Evolutionary conservation across 92 coral and sea anemone genomes (phyloP).

Genomic region (Meandrina meandrites): DNA sequence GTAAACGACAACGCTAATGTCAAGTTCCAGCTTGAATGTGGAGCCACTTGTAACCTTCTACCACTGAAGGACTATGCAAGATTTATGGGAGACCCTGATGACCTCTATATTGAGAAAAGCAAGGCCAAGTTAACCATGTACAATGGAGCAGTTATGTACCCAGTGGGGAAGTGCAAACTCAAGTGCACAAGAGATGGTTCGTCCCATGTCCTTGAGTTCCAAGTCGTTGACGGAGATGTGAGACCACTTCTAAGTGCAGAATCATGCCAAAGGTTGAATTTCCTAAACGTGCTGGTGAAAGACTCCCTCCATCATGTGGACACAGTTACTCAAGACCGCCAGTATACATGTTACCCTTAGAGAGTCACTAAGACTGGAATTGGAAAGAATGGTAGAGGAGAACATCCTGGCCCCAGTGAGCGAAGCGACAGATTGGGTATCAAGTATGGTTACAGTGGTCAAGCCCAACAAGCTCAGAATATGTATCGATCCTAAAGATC

Average conservation of each 20-base stretch:
- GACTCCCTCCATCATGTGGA: constrained; percentile 46
- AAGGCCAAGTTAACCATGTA: no score
- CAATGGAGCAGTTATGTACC: constrained; percentile 31
- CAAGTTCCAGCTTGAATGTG: no score
- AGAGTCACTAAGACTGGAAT: no score
- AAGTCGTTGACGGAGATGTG: constrained; percentile 45
- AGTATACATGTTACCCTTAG: no score
- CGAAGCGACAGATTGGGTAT: no score
- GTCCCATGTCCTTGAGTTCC: constrained; percentile 51
- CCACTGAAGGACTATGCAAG: constrained; percentile 29
- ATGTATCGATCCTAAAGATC: no score
- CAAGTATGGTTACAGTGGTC: no score
- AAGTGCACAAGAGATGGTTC: constrained; percentile 58
- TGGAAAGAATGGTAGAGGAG: no score
- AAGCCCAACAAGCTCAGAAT: no score
- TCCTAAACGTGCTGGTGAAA: constrained; percentile 40
- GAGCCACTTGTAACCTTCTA: no score
- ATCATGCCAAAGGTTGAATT: constrained; percentile 50
- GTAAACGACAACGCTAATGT: no score
- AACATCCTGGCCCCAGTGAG: no score
- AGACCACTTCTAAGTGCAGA: constrained; percentile 52
- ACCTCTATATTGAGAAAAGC: constrained; percentile 35
- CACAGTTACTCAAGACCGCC: constrained; percentile 16
- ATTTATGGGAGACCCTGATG: constrained; percentile 65
- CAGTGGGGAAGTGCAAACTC: constrained; percentile 58